Percentiles rank a stretch among this genome's conserved stretches.
Evolutionary conservation across 2,797 vertebrate genomes (phyloP).

Genomic region (Chrosomus eos): DNA sequence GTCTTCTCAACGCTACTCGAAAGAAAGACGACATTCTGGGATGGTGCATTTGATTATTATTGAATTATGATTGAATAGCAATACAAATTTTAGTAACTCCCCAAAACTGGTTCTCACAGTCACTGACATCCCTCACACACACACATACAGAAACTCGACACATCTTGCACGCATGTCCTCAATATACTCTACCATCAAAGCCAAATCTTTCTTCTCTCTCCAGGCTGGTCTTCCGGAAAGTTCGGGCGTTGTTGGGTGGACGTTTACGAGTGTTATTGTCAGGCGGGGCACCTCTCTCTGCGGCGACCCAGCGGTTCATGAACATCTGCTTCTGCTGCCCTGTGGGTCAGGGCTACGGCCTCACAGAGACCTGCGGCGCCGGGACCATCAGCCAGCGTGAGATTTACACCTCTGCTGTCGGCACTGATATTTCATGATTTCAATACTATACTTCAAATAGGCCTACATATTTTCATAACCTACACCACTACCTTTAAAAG

Average conservation of each 20-base stretch:
- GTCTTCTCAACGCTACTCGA: neutral
- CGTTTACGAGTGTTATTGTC: conserved; percentile 87
- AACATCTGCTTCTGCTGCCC: conserved; percentile 97
- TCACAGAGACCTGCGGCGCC: conserved; percentile 92
- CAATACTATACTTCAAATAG: neutral
- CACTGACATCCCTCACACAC: neutral
- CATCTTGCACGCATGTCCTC: neutral
- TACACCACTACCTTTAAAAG: neutral
- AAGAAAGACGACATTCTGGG: neutral
- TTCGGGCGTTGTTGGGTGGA: conserved; percentile 89
- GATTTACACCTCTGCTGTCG: conserved; percentile 50
- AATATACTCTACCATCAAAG: neutral
- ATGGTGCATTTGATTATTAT: neutral
- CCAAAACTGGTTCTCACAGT: neutral
- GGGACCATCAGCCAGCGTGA: conserved; percentile 90
- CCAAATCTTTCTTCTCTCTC: conserved; percentile 5
- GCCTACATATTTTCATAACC: neutral
- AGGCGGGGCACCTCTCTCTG: conserved; percentile 92
- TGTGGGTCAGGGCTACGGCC: conserved; percentile 94
- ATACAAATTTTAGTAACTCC: neutral
- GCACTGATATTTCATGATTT: too few species aligned
- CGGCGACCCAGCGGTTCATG: conserved; percentile 95
- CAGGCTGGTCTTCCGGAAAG: conserved; percentile 89
- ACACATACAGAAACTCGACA: neutral
- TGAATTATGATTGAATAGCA: neutral